phyloP scores from a whole-genome alignment of 2,888 invertebrate species.

The Dryobota labecula region DNA sequence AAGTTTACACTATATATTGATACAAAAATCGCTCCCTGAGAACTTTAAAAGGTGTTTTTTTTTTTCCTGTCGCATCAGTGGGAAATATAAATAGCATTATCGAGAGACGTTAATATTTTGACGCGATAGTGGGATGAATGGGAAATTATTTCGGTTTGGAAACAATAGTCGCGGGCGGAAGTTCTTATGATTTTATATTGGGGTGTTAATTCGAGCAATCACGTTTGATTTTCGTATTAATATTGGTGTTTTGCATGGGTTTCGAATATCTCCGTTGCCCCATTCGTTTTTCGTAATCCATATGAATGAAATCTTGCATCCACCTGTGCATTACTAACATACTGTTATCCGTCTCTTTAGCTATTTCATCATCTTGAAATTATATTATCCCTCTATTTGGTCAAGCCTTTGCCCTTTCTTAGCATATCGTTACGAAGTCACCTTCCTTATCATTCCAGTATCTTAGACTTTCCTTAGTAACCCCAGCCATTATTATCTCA shows the following conservation, averaged over 20 bases:
- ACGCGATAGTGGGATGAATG: slow-evolving; percentile 61
- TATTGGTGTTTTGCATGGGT: background rate
- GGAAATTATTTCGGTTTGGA: slow-evolving; percentile 46
- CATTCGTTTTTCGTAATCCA: background rate
- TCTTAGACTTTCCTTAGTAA: no score
- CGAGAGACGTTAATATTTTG: slow-evolving; percentile 72
- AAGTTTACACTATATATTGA: slow-evolving; percentile 83
- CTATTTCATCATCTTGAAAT: background rate
- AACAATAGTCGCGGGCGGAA: slow-evolving; percentile 34
- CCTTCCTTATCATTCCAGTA: background rate
- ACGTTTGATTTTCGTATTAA: background rate
- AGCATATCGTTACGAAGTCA: background rate
- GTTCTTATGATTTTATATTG: slow-evolving; percentile 20
- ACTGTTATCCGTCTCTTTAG: background rate
- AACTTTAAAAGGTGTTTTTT: slow-evolving; percentile 77
- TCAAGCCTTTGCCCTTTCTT: background rate
- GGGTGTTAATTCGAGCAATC: slow-evolving; percentile 28
- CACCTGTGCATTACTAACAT: background rate
- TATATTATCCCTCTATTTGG: background rate
- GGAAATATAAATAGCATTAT: slow-evolving; percentile 86
- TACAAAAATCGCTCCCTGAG: slow-evolving; percentile 80
- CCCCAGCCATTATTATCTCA: background rate
- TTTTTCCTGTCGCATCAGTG: slow-evolving; percentile 77
- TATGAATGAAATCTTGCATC: background rate
- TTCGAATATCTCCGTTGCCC: no score